Evolutionary conservation across 2,888 invertebrate species (phyloP), one percentile per base, ranked within the genome.

Genomic region (Malthinus flaveolus): DNA sequence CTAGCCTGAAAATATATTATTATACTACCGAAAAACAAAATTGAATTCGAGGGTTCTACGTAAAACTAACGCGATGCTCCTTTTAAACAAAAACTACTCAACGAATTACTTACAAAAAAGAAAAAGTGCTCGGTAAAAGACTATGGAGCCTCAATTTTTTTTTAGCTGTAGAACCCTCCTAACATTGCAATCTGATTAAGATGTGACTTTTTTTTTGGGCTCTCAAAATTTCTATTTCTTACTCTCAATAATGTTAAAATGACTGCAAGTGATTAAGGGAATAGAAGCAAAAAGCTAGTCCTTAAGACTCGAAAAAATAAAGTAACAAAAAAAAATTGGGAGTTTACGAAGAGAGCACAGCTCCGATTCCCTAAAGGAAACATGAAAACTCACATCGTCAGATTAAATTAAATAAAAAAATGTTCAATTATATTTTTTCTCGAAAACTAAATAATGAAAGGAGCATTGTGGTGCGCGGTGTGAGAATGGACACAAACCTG

Each of bases 401-500:
- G 66, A 71, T 70, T 57, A 57, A 56, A 55, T 37, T 9, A 39
- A 39, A 32, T 10, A 15, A 34, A 32, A 49, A 49, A 12, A 7
- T 32, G 33, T 33, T 10, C 34, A 35, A 32, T 48, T 33, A 33
- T 31, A 49, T 42, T 42, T 42, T 12, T 23, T 23, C 23, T 23
- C 5, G 23, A 23, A 23, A 23, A 23, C 23, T 23, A 23, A 23
- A 23, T 23, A 44, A 56, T 11, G 36, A 42, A 48, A 46, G 52
- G 51, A 50, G 56, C 36, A 57, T 49, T 51, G 60, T 57, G 61
- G 53, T 66, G 69, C 71, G 70, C 71, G 75, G 73, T 74, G 75
- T 76, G 76, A 75, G 75, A 75, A 79, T 80, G 75, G 74, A 82
- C 82, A 83, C 82, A 88, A 86, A 96, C 96, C 95, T 98, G 97